These are phyloP conservation scores for Oncorhynchus kisutch DNA, from an alignment of 2,113 vertebrate genomes.

Conservation along the genomic window DNA sequence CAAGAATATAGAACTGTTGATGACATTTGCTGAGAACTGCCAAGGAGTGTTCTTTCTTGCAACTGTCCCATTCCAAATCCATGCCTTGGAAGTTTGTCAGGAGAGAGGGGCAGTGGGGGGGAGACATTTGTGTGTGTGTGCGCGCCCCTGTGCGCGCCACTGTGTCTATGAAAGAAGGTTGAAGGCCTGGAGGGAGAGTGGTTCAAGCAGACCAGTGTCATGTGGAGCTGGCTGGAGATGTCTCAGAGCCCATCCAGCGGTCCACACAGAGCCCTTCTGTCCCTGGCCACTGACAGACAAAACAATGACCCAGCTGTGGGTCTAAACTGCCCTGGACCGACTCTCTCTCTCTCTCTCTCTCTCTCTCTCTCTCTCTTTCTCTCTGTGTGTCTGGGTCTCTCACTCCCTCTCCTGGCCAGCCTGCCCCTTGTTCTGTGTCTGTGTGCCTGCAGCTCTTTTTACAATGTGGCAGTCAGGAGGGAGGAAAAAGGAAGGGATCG, in stretches of 20 bases:
- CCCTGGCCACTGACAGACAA: slow-evolving; percentile 51
- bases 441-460: slow-evolving; percentile 1
- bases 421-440: slow-evolving; percentile 16
- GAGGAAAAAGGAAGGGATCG: neutral
- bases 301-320: slow-evolving; percentile 71
- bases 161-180: neutral
- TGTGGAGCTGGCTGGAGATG: slow-evolving; percentile 71
- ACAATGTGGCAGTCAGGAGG: neutral
- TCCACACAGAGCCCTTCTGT: slow-evolving; percentile 74
- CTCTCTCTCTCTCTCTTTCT: slow-evolving; percentile 34
- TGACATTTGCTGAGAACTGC: neutral
- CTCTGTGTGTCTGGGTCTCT: slow-evolving; percentile 39
- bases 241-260: slow-evolving; percentile 55
- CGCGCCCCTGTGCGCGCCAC: no score
- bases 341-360: slow-evolving; percentile 35
- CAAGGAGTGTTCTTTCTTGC: neutral
- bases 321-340: neutral
- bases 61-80: neutral
- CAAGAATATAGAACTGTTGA: neutral
- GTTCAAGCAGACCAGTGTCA: slow-evolving; percentile 54
- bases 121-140: neutral
- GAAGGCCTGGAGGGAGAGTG: neutral
- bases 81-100: slow-evolving; percentile 11
- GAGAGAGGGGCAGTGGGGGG: neutral
- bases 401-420: slow-evolving; percentile 66